phyloP scores from a whole-genome alignment of 2,113 vertebrate genomes.

The Protobothrops flavoviridis region DNA sequence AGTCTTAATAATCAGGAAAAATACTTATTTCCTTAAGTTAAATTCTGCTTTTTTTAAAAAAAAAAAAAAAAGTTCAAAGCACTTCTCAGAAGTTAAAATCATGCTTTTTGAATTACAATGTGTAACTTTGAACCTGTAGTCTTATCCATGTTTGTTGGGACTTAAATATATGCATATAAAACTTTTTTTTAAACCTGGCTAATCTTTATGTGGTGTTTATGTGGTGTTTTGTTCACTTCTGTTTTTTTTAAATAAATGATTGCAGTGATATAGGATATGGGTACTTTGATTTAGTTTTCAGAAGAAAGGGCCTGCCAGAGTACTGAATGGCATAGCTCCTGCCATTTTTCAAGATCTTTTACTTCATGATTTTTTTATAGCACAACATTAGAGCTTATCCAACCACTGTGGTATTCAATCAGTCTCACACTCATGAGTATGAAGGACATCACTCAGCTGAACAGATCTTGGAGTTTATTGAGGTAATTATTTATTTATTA shows the following conservation, averaged over 20 bases:
- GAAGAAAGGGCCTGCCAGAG: background rate
- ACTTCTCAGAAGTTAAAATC: background rate
- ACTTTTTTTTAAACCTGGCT: background rate
- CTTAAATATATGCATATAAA: background rate
- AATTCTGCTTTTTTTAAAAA: background rate
- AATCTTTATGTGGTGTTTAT: background rate
- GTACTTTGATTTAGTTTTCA: background rate
- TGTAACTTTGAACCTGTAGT: background rate
- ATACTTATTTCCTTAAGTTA: background rate
- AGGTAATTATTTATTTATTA: conserved; percentile 72
- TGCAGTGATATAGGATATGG: background rate
- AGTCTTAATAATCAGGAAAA: background rate
- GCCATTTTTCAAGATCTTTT: conserved; percentile 5
- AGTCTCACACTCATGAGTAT: conserved; percentile 88
- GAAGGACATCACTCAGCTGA: conserved; percentile 94
- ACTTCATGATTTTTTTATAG: conserved; percentile 68
- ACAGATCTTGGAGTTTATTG: conserved; percentile 93
- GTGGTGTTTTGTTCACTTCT: background rate
- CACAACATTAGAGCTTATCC: conserved; percentile 97
- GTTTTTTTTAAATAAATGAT: background rate
- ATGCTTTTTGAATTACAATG: background rate
- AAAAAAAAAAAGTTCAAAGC: background rate
- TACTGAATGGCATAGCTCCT: background rate
- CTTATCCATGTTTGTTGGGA: background rate
- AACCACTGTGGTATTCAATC: conserved; percentile 94